Conservation (phyloP, 2,797 vertebrate species). For the Hephaestus fuliginosus region DNA sequence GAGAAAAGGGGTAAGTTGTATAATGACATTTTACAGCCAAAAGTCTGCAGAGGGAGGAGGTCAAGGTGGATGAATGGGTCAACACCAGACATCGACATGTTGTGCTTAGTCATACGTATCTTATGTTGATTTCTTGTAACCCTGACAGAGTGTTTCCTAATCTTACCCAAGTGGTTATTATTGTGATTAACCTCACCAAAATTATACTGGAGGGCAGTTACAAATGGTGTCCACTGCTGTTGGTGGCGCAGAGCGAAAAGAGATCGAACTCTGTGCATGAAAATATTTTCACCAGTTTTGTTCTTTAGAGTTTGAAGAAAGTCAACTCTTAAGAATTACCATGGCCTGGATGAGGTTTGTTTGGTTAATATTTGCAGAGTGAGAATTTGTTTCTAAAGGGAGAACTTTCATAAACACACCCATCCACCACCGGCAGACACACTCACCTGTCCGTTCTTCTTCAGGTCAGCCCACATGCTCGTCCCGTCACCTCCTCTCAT, state of each 20-base stretch:
- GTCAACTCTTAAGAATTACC: no score
- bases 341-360: neutral
- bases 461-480: slow-evolving; percentile 94
- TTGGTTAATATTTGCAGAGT: neutral
- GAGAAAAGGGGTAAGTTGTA: neutral
- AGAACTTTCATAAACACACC: neutral
- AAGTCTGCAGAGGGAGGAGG: neutral
- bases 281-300: neutral
- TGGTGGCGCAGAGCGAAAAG: neutral
- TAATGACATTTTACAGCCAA: neutral
- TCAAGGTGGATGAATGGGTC: neutral
- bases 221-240: neutral
- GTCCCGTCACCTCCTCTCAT: slow-evolving; percentile 92
- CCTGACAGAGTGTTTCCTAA: neutral
- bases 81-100: neutral
- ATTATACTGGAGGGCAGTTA: neutral
- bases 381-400: slow-evolving; percentile 1
- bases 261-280: neutral
- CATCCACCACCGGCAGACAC: neutral
- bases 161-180: neutral
- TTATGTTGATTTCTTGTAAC: neutral
- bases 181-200: neutral
- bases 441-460: slow-evolving; percentile 94
- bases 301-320: no score
- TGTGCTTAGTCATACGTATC: neutral